phyloP scores from a whole-genome alignment of 1,140 invertebrate genomes.

The Mycetomoellerius zeteki region DNA sequence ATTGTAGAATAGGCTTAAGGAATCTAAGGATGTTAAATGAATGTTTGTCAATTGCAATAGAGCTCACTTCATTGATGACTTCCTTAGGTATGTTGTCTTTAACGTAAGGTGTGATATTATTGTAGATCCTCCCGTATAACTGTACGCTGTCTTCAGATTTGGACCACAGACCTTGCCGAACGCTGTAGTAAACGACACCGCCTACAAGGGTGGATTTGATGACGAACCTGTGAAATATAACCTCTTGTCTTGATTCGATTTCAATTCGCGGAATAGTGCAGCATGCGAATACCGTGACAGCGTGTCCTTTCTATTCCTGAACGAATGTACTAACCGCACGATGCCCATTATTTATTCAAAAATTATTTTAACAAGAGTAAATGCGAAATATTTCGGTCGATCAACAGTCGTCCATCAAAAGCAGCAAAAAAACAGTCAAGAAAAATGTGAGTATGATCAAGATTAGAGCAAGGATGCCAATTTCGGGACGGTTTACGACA shows the following conservation, averaged over 20 bases:
- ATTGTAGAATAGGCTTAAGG: no score
- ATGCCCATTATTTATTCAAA: constrained; percentile 55
- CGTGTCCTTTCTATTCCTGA: constrained; percentile 30
- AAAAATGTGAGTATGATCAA: no score
- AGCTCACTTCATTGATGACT: constrained; percentile 76
- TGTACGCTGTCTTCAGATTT: constrained; percentile 79
- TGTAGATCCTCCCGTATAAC: constrained; percentile 80
- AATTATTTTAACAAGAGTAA: constrained; percentile 12
- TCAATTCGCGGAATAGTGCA: background rate
- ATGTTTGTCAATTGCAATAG: background rate
- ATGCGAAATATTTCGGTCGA: background rate
- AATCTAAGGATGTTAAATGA: no score
- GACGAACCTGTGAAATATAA: constrained; percentile 77
- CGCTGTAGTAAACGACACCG: constrained; percentile 79
- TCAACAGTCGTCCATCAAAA: no score
- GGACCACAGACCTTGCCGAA: constrained; percentile 82
- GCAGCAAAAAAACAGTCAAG: no score
- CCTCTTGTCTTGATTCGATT: constrained; percentile 14
- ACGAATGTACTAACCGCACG: constrained; percentile 65
- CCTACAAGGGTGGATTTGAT: constrained; percentile 80
- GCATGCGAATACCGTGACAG: constrained; percentile 50
- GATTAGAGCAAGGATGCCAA: no score
- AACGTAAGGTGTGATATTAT: constrained; percentile 77
- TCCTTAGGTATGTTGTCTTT: constrained; percentile 78
- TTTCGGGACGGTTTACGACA: no score